Base-by-base conservation (phyloP, 2,888 invertebrate species). In the Cylindroiulus punctatus region DNA sequence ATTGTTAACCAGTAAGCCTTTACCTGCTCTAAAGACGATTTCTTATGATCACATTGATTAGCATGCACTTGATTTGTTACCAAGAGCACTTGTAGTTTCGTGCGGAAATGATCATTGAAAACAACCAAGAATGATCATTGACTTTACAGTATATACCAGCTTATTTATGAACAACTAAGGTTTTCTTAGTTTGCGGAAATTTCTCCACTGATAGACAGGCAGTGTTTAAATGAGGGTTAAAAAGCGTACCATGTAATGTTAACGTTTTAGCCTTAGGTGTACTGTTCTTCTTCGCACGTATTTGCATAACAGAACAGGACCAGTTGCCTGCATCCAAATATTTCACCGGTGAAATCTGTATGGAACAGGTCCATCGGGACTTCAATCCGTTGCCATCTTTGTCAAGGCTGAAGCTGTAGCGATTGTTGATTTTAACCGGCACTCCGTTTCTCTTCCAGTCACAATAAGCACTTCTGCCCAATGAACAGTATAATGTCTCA, bases 271-370 rank as follows among this genome's bases (percentile, higher is more conserved):
- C 12, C 26, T 8, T 65, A 65, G 1, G 10, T 65, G 8, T 22
- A 22, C 10, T 8, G 26, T 10, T 12, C 22, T 22, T 7, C 2
- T 8, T 10, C 10, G 26, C 65, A 10, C 65, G 12, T 26, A 12
- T 22, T 10, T 26, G 12, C 65, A 26, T 65, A 1, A 22, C 8
- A 10, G 65, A 65, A 22, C 65, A 65, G 26, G 65, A 65, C 65
- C 65, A 65, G 22, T 65, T 65, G 26, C 65, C 65, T 22, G 65
- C 22, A 65, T 65, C 65, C 8, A 65, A 65, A 65, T 65, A 22
- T 8, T 26, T 65, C 22, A 26, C 0, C 12, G 65, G 26, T 26
- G 65, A 65, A 12, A 65, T 65, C 0, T 0, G 2, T 26, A 65
- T 26, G 26, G 65, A 26, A 26, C 65, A 65, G 3, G 10, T 26